Base-by-base conservation (phyloP, 1,140 invertebrate species). In the Bombus waltoni region DNA sequence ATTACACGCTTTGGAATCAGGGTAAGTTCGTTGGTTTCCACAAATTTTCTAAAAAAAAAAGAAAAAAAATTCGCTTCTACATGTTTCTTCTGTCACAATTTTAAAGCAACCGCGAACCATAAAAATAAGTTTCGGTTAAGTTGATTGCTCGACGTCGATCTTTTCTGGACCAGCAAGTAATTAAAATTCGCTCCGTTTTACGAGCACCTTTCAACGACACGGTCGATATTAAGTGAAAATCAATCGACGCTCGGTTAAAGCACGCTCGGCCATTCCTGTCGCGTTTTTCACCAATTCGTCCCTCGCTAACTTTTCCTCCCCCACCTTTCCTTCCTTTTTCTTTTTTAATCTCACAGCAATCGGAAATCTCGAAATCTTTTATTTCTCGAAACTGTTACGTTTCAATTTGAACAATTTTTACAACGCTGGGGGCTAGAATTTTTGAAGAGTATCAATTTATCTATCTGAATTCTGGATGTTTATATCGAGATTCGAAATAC, bases 201-300 rank as follows among this genome's bases (percentile, higher is more conserved):
- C 71, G 35, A 68, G 78, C 44, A 66, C 78, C 59, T 81, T 85
- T 81, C 78, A 66, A 53, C 71, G 59, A 44, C 15, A 38, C 59
- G 78, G 42, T 81, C 83, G 83, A 85, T 85, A 74, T 87, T 73
- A 84, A 87, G 75, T 68, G 68, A 78, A 83, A 87, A 87, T 84
- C 81, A 74, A 84, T 78, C 81, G 68, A 70, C 73, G 53, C 66
- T 75, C 57, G 42, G 42, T 77, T 66, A 59, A 72, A 77, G 42
- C 57, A n/a, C 11, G n/a, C 62, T 70, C 71, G 62, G 35, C 32
- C 53, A 77, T 77, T 76, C 53, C 40, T 32, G 44, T 70, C 57
- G 35, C 57, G 72, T 82, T 76, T 71, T 47, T 6, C 44, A 38
- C 53, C 22, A n/a, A 6, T 35, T 73, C 47, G 2, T 5, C 28